These are phyloP conservation scores for Pelobates fuscus DNA, from an alignment of 2,113 vertebrate species.

Conservation along the genomic window DNA sequence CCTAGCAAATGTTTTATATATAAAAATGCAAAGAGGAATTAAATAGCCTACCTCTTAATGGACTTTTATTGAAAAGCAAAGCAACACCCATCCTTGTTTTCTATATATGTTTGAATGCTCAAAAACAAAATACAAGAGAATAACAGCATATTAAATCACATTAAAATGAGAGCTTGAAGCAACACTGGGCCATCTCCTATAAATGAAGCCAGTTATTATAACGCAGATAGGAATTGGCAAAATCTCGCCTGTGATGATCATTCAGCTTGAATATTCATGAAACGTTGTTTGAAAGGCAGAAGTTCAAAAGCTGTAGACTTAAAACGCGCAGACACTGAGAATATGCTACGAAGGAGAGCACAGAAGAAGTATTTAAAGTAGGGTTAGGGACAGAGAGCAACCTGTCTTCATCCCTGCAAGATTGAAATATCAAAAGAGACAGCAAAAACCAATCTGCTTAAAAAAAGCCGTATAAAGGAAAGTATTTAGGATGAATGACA, in stretches of 20 bases:
- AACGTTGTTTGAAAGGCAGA: slow-evolving; percentile 37
- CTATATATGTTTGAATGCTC: neutral
- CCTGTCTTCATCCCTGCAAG: slow-evolving; percentile 42
- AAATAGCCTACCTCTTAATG: too few species aligned
- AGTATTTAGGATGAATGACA: slow-evolving; percentile 45
- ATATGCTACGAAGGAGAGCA: slow-evolving; percentile 21
- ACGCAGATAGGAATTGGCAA: slow-evolving; percentile 41
- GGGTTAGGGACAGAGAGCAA: slow-evolving; percentile 44
- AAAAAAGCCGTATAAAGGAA: slow-evolving; percentile 20
- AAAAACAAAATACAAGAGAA: neutral
- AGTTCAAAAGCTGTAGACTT: slow-evolving; percentile 49
- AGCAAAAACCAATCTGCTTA: slow-evolving; percentile 42
- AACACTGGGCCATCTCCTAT: slow-evolving; percentile 26
- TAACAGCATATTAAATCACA: slow-evolving; percentile 26
- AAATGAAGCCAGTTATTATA: slow-evolving; percentile 32
- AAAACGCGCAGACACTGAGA: slow-evolving; percentile 43
- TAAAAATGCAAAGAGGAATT: too few species aligned
- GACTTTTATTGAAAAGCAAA: too few species aligned
- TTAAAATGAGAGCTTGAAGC: slow-evolving; percentile 31
- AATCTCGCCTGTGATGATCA: slow-evolving; percentile 44
- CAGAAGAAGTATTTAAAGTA: slow-evolving; percentile 38
- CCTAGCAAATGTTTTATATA: too few species aligned
- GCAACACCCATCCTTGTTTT: too few species aligned
- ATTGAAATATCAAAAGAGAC: slow-evolving; percentile 48
- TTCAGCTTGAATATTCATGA: slow-evolving; percentile 47